Evolutionary conservation across 2,888 invertebrate genomes (phyloP).

Genomic region (Macropis europaea): DNA sequence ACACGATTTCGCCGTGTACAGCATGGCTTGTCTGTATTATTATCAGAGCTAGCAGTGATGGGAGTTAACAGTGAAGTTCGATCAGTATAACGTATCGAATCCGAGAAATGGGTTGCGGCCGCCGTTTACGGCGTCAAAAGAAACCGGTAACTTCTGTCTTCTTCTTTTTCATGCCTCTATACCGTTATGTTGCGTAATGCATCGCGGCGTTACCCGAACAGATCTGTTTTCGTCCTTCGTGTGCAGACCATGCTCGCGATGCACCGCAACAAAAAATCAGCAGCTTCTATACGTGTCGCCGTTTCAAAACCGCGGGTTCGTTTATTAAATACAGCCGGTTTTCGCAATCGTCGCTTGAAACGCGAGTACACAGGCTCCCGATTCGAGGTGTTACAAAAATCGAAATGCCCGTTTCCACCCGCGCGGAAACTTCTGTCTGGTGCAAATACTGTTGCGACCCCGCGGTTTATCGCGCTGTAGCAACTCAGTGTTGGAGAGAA

Average conservation of each 20-base stretch:
- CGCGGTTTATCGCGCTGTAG: too few relatives aligned
- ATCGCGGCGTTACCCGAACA: conserved; percentile 31
- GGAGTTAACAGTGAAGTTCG: too few relatives aligned
- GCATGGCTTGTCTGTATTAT: too few relatives aligned
- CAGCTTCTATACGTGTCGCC: conserved; percentile 10
- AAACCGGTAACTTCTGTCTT: conserved; percentile 45
- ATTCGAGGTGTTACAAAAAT: background rate
- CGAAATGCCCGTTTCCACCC: background rate
- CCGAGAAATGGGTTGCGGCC: conserved; percentile 27
- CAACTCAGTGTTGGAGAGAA: too few relatives aligned
- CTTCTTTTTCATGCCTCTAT: conserved; percentile 37
- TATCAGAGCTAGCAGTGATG: too few relatives aligned
- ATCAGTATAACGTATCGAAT: background rate
- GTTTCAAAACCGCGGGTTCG: conserved; percentile 23
- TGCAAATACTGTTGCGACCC: too few relatives aligned
- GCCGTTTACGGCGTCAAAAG: conserved; percentile 30
- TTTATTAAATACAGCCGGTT: conserved; percentile 9
- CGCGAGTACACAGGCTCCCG: background rate
- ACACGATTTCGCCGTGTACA: too few relatives aligned
- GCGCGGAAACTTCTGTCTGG: too few relatives aligned
- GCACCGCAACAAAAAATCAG: conserved; percentile 18
- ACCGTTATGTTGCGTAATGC: conserved; percentile 59
- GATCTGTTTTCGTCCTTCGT: conserved; percentile 43
- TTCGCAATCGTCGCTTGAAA: background rate
- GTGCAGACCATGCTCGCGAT: background rate